These are phyloP conservation scores for Drosophila formosana DNA, from an alignment of 2,888 invertebrate genomes.

Conservation along the genomic window DNA sequence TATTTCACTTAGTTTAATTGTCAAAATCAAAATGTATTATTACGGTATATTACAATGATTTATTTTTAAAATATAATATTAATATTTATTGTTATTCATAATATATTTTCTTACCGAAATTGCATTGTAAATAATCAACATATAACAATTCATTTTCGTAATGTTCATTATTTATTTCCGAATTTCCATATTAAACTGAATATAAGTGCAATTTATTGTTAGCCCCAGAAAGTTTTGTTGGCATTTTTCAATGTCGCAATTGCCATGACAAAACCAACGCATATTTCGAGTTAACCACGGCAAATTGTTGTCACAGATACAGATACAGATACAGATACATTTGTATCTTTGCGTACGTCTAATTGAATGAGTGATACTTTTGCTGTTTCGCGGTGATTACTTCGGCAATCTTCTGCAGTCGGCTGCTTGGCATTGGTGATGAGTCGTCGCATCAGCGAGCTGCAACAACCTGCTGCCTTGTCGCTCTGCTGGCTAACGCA, in stretches of 20 bases:
- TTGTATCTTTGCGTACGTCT: constrained; percentile 1
- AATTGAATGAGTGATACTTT: background rate
- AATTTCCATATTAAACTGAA: no score
- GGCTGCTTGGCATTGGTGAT: constrained; percentile 28
- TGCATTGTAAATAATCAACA: no score
- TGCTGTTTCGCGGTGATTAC: constrained; percentile 1
- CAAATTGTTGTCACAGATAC: constrained; percentile 42
- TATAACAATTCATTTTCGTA: no score
- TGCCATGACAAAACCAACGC: constrained; percentile 7
- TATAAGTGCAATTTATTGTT: no score
- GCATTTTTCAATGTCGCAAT: background rate
- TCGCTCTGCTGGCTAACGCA: constrained; percentile 50
- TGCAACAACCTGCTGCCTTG: constrained; percentile 23
- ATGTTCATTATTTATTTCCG: no score
- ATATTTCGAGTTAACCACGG: constrained; percentile 26
- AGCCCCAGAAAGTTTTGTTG: background rate
- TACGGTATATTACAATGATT: no score
- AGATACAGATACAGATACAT: background rate
- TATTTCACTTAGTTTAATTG: no score
- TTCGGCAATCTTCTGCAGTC: constrained; percentile 39
- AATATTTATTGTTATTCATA: no score
- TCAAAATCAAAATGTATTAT: no score
- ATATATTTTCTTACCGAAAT: no score
- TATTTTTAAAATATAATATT: no score
- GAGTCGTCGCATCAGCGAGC: background rate